A percentile compares a stretch with the other conserved stretches of the same genome.
Evolutionary conservation across 2,113 vertebrate species (phyloP).

Genomic region (Agapornis roseicollis): DNA sequence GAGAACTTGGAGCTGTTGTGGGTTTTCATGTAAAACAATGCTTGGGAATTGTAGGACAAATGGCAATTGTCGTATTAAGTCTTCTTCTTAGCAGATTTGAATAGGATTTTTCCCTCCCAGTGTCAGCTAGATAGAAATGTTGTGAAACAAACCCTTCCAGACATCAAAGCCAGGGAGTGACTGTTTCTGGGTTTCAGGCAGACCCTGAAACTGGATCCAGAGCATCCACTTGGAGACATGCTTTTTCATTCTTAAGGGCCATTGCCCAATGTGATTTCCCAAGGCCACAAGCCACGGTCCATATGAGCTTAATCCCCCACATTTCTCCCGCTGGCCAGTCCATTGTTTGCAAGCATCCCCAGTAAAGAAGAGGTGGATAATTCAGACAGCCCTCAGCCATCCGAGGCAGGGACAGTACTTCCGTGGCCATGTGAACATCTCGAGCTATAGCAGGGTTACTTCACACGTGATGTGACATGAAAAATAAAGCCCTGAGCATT

Average conservation of each 20-base stretch:
- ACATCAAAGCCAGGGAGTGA: constrained; percentile 15
- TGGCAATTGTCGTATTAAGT: neutral
- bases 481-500: constrained; percentile 66
- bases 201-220: neutral
- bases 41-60: neutral
- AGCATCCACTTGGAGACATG: neutral
- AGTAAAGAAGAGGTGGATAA: neutral
- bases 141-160: constrained; percentile 34
- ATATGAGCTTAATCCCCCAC: neutral
- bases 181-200: constrained; percentile 12
- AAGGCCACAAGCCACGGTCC: neutral
- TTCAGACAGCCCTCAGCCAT: neutral
- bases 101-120: neutral
- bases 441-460: neutral
- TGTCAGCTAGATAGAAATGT: constrained; percentile 1
- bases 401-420: neutral
- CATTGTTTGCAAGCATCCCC: constrained; percentile 1
- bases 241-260: neutral
- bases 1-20: neutral
- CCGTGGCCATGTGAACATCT: neutral
- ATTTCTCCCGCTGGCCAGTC: neutral
- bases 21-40: neutral
- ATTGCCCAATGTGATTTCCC: constrained; percentile 21
- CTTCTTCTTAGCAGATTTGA: neutral
- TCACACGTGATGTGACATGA: neutral